phyloP scores from a whole-genome alignment of 2,888 invertebrate genomes.

The Parnassius mnemosyne region DNA sequence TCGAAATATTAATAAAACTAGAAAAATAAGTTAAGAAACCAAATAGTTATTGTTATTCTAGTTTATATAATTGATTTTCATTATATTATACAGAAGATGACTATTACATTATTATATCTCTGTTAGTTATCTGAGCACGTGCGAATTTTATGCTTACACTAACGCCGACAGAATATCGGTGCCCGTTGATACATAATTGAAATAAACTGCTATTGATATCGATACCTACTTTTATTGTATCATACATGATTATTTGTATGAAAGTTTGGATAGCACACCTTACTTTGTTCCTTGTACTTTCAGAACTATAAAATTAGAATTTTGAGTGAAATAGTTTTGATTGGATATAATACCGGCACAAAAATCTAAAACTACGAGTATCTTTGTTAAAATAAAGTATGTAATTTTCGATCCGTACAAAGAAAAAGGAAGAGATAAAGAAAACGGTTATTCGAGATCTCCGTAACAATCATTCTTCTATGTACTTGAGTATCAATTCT shows the following conservation, averaged over 20 bases:
- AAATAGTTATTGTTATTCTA: slow-evolving; percentile 1
- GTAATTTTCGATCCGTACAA: too few species aligned
- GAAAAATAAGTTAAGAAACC: background rate
- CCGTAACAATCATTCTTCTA: too few species aligned
- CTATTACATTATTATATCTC: slow-evolving; percentile 32
- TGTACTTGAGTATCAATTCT: too few species aligned
- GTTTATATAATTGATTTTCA: slow-evolving; percentile 18
- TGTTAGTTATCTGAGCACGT: slow-evolving; percentile 46
- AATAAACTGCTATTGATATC: slow-evolving; percentile 3
- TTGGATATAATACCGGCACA: background rate
- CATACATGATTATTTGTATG: background rate
- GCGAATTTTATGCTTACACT: slow-evolving; percentile 46
- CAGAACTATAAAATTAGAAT: background rate
- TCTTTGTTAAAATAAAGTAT: too few species aligned
- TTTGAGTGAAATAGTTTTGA: background rate
- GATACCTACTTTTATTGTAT: background rate
- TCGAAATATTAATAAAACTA: background rate
- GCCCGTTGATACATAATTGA: slow-evolving; percentile 22
- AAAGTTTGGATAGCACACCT: background rate
- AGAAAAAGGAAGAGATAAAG: too few species aligned
- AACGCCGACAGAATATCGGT: slow-evolving; percentile 21
- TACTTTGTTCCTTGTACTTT: background rate
- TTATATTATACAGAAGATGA: slow-evolving; percentile 23
- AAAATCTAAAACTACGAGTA: too few species aligned
- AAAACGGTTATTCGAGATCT: too few species aligned